Conservation (phyloP, 1,140 invertebrate species). For the Meloidogyne chitwoodi region DNA sequence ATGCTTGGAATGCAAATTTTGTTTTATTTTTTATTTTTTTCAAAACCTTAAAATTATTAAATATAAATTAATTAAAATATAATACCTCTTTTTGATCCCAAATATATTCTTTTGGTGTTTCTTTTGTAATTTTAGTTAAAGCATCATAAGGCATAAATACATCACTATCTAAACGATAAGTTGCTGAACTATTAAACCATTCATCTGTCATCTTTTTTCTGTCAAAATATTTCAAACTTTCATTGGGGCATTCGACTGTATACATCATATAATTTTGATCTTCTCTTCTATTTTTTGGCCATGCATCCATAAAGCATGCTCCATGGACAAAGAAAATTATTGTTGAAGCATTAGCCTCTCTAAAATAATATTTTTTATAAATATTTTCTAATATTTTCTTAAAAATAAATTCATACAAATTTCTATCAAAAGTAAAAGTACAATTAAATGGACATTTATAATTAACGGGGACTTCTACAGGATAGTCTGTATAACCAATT, state of each 20-base stretch:
- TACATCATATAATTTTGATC: slow-evolving; percentile 13
- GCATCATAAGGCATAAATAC: neutral
- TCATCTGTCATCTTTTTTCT: neutral
- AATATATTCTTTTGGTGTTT: slow-evolving; percentile 9
- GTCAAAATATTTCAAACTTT: neutral
- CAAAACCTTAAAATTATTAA: neutral
- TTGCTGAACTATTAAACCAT: slow-evolving; percentile 17
- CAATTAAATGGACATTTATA: neutral
- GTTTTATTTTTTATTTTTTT: slow-evolving; percentile 9
- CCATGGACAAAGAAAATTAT: neutral
- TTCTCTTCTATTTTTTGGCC: neutral
- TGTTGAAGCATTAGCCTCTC: neutral
- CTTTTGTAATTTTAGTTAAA: neutral
- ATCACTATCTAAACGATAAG: slow-evolving; percentile 19
- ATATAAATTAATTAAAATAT: neutral
- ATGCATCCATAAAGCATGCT: neutral
- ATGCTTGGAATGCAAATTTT: slow-evolving; percentile 2
- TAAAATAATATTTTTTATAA: neutral
- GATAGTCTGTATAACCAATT: neutral
- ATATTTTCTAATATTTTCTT: neutral
- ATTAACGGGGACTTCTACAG: neutral
- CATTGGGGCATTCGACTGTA: neutral
- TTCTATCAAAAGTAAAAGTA: neutral
- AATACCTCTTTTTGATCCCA: neutral
- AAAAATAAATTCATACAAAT: neutral